Conservation (phyloP, 2,113 vertebrate species). For the Chloropsis cyanopogon region DNA sequence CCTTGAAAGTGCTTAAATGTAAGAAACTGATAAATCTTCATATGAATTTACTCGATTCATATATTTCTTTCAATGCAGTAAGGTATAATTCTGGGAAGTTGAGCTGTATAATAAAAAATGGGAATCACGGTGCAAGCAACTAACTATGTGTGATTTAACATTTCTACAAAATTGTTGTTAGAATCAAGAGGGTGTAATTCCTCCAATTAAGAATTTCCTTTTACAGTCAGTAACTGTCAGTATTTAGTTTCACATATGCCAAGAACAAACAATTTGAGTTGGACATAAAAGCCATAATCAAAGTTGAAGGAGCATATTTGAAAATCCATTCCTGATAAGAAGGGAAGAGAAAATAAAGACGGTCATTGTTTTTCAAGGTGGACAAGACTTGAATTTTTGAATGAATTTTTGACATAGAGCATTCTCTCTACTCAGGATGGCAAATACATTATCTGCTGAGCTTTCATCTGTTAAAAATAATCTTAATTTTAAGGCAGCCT, state of each 20-base stretch:
- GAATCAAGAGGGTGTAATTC: not conserved
- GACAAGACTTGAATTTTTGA: not conserved
- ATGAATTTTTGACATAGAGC: not conserved
- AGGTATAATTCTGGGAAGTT: not conserved
- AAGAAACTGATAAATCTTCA: not conserved
- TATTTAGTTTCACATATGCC: not conserved
- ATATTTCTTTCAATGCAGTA: not conserved
- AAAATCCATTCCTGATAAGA: not conserved
- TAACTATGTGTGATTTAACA: not conserved
- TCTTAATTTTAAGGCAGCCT: not conserved
- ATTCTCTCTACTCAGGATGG: not conserved
- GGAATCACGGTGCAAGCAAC: not conserved
- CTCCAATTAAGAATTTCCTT: not conserved
- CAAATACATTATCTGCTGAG: not conserved
- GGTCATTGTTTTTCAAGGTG: not conserved
- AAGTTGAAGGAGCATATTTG: not conserved
- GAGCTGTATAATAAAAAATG: not conserved
- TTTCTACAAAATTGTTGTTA: not conserved
- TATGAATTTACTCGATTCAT: not conserved
- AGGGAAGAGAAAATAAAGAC: not conserved
- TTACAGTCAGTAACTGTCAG: not conserved
- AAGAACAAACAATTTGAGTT: not conserved
- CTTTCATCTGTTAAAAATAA: not conserved
- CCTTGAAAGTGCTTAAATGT: not conserved
- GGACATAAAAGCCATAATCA: not conserved